Evolutionary conservation across 2,888 invertebrate species (phyloP).

Genomic region (Noctua comes): DNA sequence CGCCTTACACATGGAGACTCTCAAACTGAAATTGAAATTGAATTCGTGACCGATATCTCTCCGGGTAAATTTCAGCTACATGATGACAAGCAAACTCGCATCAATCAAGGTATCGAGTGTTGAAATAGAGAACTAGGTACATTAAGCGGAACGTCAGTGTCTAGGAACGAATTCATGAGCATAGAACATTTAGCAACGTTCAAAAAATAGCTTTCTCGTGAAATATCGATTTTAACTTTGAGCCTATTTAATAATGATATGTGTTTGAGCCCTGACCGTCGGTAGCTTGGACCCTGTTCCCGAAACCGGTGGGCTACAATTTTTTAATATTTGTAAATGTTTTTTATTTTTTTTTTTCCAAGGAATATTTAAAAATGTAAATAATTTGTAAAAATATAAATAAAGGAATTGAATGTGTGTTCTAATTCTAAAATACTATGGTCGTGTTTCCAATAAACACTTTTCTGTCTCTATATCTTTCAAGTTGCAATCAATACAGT

Average conservation of each 20-base stretch:
- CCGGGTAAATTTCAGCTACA: background rate
- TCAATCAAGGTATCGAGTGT: no score
- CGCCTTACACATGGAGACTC: background rate
- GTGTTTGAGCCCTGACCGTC: no score
- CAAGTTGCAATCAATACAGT: background rate
- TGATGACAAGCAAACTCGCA: background rate
- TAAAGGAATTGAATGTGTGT: no score
- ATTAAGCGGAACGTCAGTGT: background rate
- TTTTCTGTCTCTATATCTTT: background rate
- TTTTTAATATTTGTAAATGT: no score
- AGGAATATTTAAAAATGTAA: no score
- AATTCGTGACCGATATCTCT: conserved; percentile 4
- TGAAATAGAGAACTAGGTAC: background rate
- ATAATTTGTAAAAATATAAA: no score
- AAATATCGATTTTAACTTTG: background rate
- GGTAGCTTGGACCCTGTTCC: no score
- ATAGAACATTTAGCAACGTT: background rate
- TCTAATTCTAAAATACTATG: background rate
- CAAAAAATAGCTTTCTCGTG: background rate
- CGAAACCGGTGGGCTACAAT: no score
- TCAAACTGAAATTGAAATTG: background rate
- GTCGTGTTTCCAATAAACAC: background rate
- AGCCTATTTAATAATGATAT: background rate
- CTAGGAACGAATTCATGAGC: background rate
- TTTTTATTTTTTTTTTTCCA: no score